phyloP scores from a whole-genome alignment of 2,888 invertebrate species.

The Brachylomia viminalis region DNA sequence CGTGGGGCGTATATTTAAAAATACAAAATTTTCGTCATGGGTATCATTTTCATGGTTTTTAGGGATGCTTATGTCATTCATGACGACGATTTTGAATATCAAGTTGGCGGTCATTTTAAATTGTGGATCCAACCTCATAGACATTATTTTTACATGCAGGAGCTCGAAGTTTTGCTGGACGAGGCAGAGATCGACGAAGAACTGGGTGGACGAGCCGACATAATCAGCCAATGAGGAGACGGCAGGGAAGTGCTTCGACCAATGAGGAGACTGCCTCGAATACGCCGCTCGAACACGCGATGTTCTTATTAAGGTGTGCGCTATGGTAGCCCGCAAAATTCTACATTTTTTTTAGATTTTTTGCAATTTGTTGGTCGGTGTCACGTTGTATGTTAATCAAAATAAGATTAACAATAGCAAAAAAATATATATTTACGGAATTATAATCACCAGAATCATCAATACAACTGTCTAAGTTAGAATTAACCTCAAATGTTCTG shows the following conservation, averaged over 20 bases:
- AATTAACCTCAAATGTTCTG: too few species aligned
- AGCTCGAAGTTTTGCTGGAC: slow-evolving; percentile 31
- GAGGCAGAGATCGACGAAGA: slow-evolving; percentile 4
- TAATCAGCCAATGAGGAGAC: background rate
- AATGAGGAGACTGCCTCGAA: slow-evolving; percentile 5
- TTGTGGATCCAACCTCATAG: too few species aligned
- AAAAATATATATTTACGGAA: too few species aligned
- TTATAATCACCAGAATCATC: too few species aligned
- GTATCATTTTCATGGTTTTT: background rate
- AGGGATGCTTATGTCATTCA: background rate
- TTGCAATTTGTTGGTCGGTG: background rate
- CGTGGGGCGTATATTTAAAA: too few species aligned
- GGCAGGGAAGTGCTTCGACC: background rate
- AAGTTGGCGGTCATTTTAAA: background rate
- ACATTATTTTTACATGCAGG: slow-evolving; percentile 10
- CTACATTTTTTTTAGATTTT: background rate
- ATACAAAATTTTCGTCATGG: too few species aligned
- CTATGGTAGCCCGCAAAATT: background rate
- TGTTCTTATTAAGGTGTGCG: background rate
- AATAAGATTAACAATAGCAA: background rate
- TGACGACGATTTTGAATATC: background rate
- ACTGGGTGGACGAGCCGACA: too few species aligned
- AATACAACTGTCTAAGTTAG: too few species aligned
- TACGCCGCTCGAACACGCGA: background rate
- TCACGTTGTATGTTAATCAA: background rate